phyloP scores from a whole-genome alignment of 2,888 invertebrate genomes.

The Tenthredo amoena region DNA sequence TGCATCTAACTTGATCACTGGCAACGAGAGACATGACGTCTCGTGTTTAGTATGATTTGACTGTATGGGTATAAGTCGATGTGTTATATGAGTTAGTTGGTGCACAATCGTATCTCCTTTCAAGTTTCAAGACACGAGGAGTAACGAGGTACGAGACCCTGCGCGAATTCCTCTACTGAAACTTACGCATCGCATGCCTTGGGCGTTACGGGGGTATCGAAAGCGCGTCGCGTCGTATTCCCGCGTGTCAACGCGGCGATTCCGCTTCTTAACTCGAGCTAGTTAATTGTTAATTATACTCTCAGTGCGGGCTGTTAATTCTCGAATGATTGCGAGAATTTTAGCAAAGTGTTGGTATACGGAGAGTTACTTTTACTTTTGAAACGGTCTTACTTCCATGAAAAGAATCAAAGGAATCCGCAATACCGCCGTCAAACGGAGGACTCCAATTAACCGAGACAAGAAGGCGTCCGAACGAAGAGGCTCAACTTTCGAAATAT shows the following conservation, averaged over 20 bases:
- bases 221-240: constrained; percentile 27
- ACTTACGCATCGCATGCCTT: not conserved
- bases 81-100: not conserved
- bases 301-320: constrained; percentile 21
- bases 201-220: not conserved
- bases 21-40: constrained; percentile 39
- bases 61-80: not conserved
- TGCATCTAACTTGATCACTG: constrained; percentile 40
- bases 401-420: constrained; percentile 46
- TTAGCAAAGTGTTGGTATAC: constrained; percentile 7
- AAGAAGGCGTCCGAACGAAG: constrained; percentile 32
- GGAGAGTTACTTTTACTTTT: constrained; percentile 43
- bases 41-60: constrained; percentile 1
- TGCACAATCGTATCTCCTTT: constrained; percentile 14
- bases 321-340: constrained; percentile 38
- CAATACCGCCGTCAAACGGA: constrained; percentile 33
- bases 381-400: constrained; percentile 40
- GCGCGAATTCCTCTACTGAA: constrained; percentile 9
- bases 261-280: constrained; percentile 36
- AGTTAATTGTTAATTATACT: constrained; percentile 47
- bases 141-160: constrained; percentile 4
- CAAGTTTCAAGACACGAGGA: constrained; percentile 11
- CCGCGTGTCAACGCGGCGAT: constrained; percentile 42
- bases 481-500: constrained; percentile 48
- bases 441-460: constrained; percentile 45